Conservation (phyloP, 2,113 vertebrate genomes). For the Istiophorus platypterus region DNA sequence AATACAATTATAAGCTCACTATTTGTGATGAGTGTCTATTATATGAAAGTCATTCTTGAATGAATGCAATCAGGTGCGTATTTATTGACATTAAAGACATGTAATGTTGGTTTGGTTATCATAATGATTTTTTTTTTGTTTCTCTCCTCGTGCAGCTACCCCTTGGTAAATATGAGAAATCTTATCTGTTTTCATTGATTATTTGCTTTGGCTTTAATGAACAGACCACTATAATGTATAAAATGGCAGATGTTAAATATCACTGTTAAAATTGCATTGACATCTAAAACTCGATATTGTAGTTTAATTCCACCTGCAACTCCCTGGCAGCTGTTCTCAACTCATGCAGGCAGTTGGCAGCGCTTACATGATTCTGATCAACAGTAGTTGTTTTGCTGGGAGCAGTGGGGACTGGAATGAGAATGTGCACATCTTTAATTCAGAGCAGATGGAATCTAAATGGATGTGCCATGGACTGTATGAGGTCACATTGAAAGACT, state of each 20-base stretch:
- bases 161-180: background rate
- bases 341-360: slow-evolving; percentile 59
- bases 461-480: slow-evolving; percentile 74
- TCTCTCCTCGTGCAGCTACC: background rate
- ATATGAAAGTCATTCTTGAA: background rate
- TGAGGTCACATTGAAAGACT: slow-evolving; percentile 77
- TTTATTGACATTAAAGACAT: background rate
- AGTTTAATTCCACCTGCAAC: slow-evolving; percentile 51
- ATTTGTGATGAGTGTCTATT: background rate
- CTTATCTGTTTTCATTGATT: background rate
- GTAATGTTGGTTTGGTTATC: background rate
- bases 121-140: background rate
- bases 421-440: slow-evolving; percentile 71
- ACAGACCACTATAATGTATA: background rate
- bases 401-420: slow-evolving; percentile 69
- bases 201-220: background rate
- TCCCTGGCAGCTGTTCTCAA: slow-evolving; percentile 64
- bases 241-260: slow-evolving; percentile 24
- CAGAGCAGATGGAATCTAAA: slow-evolving; percentile 80
- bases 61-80: background rate
- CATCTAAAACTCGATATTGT: slow-evolving; percentile 33
- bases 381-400: slow-evolving; percentile 70
- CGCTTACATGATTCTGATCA: slow-evolving; percentile 67
- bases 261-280: slow-evolving; percentile 1
- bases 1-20: background rate